Conservation (phyloP, 2,113 vertebrate genomes). For the Cyrtonyx montezumae region DNA sequence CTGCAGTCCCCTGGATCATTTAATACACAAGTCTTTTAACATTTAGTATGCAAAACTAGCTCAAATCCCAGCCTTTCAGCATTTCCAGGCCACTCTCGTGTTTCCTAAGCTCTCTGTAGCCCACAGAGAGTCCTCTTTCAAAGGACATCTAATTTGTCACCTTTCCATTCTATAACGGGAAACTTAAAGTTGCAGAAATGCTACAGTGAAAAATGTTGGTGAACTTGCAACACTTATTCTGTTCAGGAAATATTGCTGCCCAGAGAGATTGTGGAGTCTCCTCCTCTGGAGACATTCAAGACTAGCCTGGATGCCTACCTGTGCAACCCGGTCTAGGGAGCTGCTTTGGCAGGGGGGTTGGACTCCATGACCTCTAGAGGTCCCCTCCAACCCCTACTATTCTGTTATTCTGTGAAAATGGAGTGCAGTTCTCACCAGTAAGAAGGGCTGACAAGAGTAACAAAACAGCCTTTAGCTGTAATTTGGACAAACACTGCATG, state of each 20-base stretch:
- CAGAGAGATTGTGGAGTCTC: too few species aligned
- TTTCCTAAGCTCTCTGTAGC: background rate
- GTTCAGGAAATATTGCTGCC: background rate
- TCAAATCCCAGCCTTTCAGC: background rate
- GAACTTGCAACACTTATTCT: background rate
- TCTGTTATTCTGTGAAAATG: background rate
- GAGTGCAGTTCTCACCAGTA: background rate
- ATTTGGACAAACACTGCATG: background rate
- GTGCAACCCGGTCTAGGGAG: too few species aligned
- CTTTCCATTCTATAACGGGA: background rate
- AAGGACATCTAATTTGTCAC: background rate
- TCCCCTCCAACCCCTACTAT: too few species aligned
- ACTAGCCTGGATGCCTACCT: too few species aligned
- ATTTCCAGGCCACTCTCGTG: background rate
- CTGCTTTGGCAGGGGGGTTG: too few species aligned
- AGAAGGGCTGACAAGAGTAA: background rate
- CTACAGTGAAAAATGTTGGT: background rate
- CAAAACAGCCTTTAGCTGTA: background rate
- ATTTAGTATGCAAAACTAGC: background rate
- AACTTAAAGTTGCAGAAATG: background rate
- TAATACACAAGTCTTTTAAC: background rate
- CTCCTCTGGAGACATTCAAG: too few species aligned
- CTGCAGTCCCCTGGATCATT: background rate
- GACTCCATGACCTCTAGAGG: too few species aligned
- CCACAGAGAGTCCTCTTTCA: background rate